phyloP scores from a whole-genome alignment of 2,797 vertebrate genomes.

The Sebastes steindachneri region DNA sequence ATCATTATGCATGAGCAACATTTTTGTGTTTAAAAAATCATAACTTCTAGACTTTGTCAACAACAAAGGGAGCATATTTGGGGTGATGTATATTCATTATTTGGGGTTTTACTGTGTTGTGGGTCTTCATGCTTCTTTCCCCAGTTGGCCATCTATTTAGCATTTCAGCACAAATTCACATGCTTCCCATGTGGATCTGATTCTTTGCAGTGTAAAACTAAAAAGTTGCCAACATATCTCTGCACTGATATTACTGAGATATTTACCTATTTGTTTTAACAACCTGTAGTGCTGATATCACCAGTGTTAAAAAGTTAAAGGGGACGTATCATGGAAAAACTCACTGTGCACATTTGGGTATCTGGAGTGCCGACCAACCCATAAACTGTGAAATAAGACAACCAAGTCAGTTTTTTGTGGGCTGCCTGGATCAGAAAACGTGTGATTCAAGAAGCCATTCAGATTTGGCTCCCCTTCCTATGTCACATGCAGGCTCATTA shows the following conservation, averaged over 20 bases:
- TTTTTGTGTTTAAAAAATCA: not conserved
- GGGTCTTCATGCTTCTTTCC: not conserved
- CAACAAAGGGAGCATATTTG: not conserved
- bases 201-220: not conserved
- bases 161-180: slow-evolving; percentile 10
- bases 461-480: no score
- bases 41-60: not conserved
- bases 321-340: not conserved
- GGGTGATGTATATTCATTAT: not conserved
- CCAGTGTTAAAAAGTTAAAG: not conserved
- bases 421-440: no score
- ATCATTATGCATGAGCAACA: not conserved
- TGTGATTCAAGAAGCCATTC: no score
- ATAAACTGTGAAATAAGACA: no score
- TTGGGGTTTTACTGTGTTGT: not conserved
- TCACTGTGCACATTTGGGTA: no score
- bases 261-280: not conserved
- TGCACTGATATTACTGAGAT: not conserved
- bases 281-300: not conserved
- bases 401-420: no score
- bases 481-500: no score
- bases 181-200: not conserved
- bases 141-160: not conserved
- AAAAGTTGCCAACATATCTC: not conserved
- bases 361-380: no score